phyloP scores from a whole-genome alignment of 2,113 vertebrate species.

The Nycticebus coucang region DNA sequence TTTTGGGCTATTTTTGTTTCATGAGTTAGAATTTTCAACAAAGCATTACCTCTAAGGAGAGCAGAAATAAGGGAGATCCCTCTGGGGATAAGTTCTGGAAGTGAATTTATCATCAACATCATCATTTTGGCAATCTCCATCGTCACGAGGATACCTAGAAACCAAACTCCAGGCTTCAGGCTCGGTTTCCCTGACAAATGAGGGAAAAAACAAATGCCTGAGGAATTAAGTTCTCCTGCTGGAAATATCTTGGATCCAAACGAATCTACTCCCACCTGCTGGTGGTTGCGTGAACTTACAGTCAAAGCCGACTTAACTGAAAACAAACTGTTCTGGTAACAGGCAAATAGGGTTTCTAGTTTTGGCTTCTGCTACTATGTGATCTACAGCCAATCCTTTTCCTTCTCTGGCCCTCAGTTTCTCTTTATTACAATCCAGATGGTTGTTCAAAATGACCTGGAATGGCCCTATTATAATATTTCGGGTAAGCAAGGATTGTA shows the following conservation, averaged over 20 bases:
- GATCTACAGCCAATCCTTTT: not conserved
- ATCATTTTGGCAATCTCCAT: not conserved
- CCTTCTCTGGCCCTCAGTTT: not conserved
- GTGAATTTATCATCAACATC: conserved; percentile 3
- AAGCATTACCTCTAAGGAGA: not conserved
- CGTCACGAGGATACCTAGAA: not conserved
- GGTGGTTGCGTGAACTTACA: conserved; percentile 57
- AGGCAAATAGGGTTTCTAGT: not conserved
- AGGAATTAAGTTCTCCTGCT: not conserved
- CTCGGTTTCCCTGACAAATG: not conserved
- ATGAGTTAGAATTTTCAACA: conserved; percentile 42
- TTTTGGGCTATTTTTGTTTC: not conserved
- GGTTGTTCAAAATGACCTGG: not conserved
- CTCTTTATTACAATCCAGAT: not conserved
- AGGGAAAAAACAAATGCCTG: not conserved
- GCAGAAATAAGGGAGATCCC: not conserved
- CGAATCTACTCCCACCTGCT: conserved; percentile 75
- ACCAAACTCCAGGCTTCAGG: conserved; percentile 20
- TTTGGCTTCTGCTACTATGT: not conserved
- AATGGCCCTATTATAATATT: not conserved
- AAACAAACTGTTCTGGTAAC: not conserved
- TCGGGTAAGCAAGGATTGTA: not conserved
- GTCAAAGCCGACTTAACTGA: not conserved
- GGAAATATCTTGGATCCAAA: conserved; percentile 31
- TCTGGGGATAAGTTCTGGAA: not conserved